A percentile compares a stretch with the other conserved stretches of the same genome.
Evolutionary conservation across 2,113 vertebrate genomes (phyloP).

Genomic region (Conger conger): DNA sequence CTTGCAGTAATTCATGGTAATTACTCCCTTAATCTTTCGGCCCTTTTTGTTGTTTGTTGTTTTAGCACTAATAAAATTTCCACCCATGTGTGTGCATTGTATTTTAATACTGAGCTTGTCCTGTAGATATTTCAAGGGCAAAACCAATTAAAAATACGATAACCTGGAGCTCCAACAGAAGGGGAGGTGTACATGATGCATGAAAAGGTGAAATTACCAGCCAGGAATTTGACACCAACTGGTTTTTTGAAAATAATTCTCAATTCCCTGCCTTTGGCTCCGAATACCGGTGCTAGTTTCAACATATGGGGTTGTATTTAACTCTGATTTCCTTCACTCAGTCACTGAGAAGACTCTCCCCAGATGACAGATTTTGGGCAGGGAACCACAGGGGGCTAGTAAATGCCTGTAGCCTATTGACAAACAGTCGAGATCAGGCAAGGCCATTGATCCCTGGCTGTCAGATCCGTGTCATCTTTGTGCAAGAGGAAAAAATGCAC

Average conservation of each 20-base stretch:
- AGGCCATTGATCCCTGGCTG: too few relatives aligned
- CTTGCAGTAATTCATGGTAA: background rate
- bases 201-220: background rate
- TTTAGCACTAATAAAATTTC: background rate
- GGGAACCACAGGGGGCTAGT: background rate
- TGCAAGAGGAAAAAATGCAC: background rate
- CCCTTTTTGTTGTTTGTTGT: background rate
- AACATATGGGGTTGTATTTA: background rate
- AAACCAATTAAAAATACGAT: background rate
- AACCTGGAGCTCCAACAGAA: background rate
- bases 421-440: too few relatives aligned
- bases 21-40: background rate
- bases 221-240: background rate
- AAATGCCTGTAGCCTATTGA: background rate
- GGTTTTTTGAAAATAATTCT: background rate
- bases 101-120: background rate
- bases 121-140: background rate
- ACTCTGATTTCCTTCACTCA: background rate
- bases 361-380: background rate
- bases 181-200: background rate
- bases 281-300: background rate
- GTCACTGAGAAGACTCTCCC: background rate
- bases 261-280: background rate
- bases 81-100: background rate
- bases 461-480: background rate